A percentile compares a stretch with the other conserved stretches of the same genome.
Evolutionary conservation across 2,888 invertebrate species (phyloP).

Genomic region (Cephus nigrinus): DNA sequence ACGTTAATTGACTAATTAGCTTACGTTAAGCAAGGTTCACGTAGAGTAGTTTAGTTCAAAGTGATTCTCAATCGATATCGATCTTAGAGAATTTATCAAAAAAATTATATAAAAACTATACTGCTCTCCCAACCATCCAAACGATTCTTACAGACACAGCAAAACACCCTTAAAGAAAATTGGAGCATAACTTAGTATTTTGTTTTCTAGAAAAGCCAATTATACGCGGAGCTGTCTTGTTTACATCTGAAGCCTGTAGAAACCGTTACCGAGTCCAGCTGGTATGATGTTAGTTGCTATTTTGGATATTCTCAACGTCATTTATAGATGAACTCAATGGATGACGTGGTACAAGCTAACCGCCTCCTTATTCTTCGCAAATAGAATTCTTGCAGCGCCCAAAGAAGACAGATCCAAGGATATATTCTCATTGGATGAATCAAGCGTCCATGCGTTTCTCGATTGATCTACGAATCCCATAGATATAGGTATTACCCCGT

Average conservation of each 20-base stretch:
- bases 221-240: neutral
- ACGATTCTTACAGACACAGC: neutral
- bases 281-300: slow-evolving; percentile 24
- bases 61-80: neutral
- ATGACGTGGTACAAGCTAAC: slow-evolving; percentile 31
- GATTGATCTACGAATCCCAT: neutral
- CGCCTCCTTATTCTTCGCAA: slow-evolving; percentile 39
- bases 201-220: neutral
- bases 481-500: neutral
- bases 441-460: neutral
- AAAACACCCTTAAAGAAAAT: neutral
- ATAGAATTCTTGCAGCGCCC: slow-evolving; percentile 21
- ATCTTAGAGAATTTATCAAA: neutral
- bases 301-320: slow-evolving; percentile 34
- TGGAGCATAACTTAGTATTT: neutral
- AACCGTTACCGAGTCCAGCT: neutral
- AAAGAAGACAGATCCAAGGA: neutral
- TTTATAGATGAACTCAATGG: slow-evolving; percentile 31
- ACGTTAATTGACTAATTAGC: neutral
- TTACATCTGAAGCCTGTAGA: neutral
- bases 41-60: neutral
- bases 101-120: neutral
- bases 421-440: neutral
- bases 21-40: neutral
- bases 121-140: neutral